Conservation (phyloP, 2,888 invertebrate genomes). For the Pyrocoelia pectoralis region DNA sequence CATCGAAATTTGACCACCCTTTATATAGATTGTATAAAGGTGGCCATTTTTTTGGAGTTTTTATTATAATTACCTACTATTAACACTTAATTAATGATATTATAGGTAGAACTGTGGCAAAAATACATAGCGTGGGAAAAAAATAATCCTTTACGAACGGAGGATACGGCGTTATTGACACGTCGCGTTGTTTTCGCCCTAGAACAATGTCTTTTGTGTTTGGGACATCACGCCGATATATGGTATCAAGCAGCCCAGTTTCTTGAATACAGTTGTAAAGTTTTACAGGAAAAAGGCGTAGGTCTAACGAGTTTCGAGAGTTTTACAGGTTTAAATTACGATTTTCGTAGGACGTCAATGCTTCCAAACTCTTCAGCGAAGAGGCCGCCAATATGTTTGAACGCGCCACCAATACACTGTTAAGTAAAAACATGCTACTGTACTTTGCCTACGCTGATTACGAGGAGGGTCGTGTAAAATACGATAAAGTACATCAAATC, state of each 20-base stretch:
- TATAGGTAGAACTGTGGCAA: slow-evolving; percentile 97
- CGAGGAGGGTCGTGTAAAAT: slow-evolving; percentile 95
- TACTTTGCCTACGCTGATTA: slow-evolving; percentile 99
- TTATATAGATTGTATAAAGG: no score
- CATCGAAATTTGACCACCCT: no score
- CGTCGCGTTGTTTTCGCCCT: slow-evolving; percentile 98
- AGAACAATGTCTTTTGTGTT: slow-evolving; percentile 94
- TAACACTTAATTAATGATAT: neutral
- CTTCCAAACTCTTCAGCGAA: slow-evolving; percentile 91
- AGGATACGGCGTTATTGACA: slow-evolving; percentile 93
- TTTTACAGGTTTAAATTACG: neutral
- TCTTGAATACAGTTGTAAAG: slow-evolving; percentile 92
- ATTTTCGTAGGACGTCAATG: slow-evolving; percentile 83
- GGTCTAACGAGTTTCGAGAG: slow-evolving; percentile 52
- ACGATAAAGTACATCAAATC: slow-evolving; percentile 95
- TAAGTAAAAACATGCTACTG: slow-evolving; percentile 90
- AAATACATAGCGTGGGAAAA: slow-evolving; percentile 98
- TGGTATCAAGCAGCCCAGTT: slow-evolving; percentile 99
- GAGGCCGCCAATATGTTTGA: slow-evolving; percentile 96
- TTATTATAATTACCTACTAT: no score
- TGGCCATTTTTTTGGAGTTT: no score
- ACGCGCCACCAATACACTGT: slow-evolving; percentile 86
- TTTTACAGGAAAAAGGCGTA: slow-evolving; percentile 93
- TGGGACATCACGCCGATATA: slow-evolving; percentile 97
- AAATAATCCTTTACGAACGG: slow-evolving; percentile 93